Conservation (phyloP, 2,888 invertebrate genomes). For the Ceriagrion tenellum region DNA sequence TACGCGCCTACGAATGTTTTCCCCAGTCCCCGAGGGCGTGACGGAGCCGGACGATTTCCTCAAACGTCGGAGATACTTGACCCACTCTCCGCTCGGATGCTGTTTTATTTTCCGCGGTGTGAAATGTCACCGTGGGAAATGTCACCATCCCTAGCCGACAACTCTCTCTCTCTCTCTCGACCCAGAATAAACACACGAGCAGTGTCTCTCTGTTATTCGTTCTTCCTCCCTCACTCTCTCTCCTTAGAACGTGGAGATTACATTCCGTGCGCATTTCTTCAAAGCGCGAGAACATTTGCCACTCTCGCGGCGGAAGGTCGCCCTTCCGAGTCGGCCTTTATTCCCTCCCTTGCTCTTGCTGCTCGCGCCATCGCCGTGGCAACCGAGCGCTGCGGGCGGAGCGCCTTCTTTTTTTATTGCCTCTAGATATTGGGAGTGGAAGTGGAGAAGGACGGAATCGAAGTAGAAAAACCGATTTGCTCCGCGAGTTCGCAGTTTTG, state of each 20-base stretch:
- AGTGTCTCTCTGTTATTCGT: too few species aligned
- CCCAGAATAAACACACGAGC: background rate
- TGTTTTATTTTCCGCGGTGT: background rate
- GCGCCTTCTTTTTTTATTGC: background rate
- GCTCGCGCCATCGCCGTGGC: background rate
- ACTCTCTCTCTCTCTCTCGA: background rate
- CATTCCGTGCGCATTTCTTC: conserved; percentile 7
- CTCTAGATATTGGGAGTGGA: background rate
- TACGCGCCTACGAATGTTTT: background rate
- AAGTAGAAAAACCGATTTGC: background rate
- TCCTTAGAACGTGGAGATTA: background rate
- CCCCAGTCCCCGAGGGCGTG: background rate
- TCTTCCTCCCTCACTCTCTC: background rate
- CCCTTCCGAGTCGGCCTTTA: background rate
- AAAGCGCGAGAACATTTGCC: background rate
- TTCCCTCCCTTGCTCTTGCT: background rate
- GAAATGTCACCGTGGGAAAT: conserved; percentile 16
- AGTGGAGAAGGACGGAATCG: background rate
- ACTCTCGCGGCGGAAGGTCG: background rate
- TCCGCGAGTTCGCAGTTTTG: background rate
- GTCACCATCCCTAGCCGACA: background rate
- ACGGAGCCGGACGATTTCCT: background rate
- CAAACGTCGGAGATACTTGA: background rate
- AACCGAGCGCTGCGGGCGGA: background rate
- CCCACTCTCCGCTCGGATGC: background rate